Conservation (phyloP, 2,797 vertebrate species). For the Choloepus didactylus region DNA sequence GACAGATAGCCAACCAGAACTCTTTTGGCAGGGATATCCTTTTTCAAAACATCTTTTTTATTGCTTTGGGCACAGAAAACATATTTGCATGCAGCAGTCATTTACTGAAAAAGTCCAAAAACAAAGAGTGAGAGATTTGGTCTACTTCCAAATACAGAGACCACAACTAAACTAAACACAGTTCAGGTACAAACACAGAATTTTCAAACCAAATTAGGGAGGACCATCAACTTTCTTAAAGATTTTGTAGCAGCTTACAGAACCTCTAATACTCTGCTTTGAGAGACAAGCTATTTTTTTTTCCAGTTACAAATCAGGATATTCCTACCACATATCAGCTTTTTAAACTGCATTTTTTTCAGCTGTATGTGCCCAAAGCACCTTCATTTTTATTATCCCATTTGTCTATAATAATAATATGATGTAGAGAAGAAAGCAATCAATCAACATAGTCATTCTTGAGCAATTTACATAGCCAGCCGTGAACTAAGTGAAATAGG, state of each 20-base stretch:
- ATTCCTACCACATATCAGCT: not conserved
- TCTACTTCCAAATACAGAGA: conserved; percentile 42
- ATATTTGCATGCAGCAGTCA: conserved; percentile 53
- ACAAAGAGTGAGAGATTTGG: not conserved
- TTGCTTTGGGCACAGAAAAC: conserved; percentile 63
- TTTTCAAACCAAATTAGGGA: conserved; percentile 59
- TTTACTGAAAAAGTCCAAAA: conserved; percentile 58
- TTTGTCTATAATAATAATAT: conserved; percentile 56
- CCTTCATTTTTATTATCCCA: conserved; percentile 12
- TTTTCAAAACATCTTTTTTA: conserved; percentile 58
- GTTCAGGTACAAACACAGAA: conserved; percentile 45
- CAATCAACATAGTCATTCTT: not conserved
- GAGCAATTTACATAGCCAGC: not conserved
- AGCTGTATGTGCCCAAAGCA: not conserved
- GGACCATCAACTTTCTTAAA: not conserved
- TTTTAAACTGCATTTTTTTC: conserved; percentile 12
- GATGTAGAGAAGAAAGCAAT: conserved; percentile 11
- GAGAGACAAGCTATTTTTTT: conserved; percentile 23
- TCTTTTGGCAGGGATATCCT: conserved; percentile 43
- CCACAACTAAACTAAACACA: conserved; percentile 41
- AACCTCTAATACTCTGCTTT: conserved; percentile 55
- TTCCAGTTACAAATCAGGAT: not conserved
- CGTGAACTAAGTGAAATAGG: not conserved
- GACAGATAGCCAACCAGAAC: conserved; percentile 55
- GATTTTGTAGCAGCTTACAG: conserved; percentile 40